These are phyloP conservation scores for Sinodicranocentrus sp. DNA, from an alignment of 2,888 invertebrate species.

Conservation along the genomic window DNA sequence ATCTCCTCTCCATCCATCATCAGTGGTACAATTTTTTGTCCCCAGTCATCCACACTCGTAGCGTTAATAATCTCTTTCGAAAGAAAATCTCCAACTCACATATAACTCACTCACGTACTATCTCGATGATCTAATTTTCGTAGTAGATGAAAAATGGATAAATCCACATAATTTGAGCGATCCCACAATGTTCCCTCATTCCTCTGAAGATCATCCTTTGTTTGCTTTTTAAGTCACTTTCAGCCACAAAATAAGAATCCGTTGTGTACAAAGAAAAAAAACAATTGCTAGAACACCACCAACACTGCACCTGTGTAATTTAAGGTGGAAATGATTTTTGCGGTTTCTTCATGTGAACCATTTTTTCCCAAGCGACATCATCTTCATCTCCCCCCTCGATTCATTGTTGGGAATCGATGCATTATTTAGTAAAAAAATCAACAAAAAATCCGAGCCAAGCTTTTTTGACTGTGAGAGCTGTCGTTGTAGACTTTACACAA, in stretches of 20 bases:
- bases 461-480: conserved; percentile 3
- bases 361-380: conserved; percentile 44
- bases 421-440: conserved; percentile 22
- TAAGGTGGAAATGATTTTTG: conserved; percentile 56
- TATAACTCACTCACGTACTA: background rate
- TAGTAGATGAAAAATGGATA: conserved; percentile 21
- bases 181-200: background rate
- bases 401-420: conserved; percentile 5
- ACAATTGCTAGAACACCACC: background rate
- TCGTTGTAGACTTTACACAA: conserved; percentile 25
- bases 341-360: conserved; percentile 53
- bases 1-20: conserved; percentile 54
- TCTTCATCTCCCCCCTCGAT: conserved; percentile 22
- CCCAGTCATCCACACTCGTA: conserved; percentile 33
- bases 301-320: conserved; percentile 51
- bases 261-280: conserved; percentile 26
- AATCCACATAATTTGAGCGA: conserved; percentile 19
- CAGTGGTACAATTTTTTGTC: conserved; percentile 48
- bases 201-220: conserved; percentile 32
- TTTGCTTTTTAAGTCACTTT: conserved; percentile 52
- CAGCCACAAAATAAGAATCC: conserved; percentile 53
- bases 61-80: background rate
- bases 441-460: conserved; percentile 16
- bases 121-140: conserved; percentile 50
- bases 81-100: background rate